phyloP scores from a whole-genome alignment of 2,888 invertebrate genomes.

The Germaria angustata region DNA sequence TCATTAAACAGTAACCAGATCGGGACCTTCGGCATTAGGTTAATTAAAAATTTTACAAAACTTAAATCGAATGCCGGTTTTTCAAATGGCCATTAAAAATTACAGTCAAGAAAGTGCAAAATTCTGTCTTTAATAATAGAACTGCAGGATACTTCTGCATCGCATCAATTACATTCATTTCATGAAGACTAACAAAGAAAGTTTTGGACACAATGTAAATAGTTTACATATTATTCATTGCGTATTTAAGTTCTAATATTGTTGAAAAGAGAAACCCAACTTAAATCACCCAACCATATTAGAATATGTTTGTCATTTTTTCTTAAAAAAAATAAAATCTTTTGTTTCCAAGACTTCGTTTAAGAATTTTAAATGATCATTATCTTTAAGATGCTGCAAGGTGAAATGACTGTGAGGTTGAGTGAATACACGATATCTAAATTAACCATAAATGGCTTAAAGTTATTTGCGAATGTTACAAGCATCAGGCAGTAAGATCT shows the following conservation, averaged over 20 bases:
- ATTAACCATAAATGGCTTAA: slow-evolving; percentile 62
- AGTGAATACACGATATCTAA: slow-evolving; percentile 59
- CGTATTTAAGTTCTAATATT: not conserved
- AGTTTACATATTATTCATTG: not conserved
- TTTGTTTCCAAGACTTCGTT: not conserved
- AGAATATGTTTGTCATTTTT: not conserved
- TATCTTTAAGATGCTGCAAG: not conserved
- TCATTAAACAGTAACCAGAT: too few species aligned
- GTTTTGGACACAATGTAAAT: not conserved
- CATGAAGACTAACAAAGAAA: not conserved
- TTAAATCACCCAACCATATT: slow-evolving; percentile 25
- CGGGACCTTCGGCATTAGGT: too few species aligned
- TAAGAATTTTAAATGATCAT: slow-evolving; percentile 18
- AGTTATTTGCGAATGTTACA: slow-evolving; percentile 39
- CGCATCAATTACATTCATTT: not conserved
- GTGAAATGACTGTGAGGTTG: slow-evolving; percentile 37
- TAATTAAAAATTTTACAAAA: too few species aligned
- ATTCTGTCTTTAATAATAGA: too few species aligned
- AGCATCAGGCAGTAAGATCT: slow-evolving; percentile 35
- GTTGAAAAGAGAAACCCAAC: not conserved
- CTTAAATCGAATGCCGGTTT: too few species aligned
- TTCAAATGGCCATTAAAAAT: too few species aligned
- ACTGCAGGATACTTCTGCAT: not conserved
- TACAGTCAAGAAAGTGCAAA: too few species aligned
- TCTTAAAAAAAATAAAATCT: too few species aligned